Evolutionary conservation across 2,797 vertebrate genomes (phyloP), one percentile per base, ranked within the genome.

Genomic region (Taenioides sp.): DNA sequence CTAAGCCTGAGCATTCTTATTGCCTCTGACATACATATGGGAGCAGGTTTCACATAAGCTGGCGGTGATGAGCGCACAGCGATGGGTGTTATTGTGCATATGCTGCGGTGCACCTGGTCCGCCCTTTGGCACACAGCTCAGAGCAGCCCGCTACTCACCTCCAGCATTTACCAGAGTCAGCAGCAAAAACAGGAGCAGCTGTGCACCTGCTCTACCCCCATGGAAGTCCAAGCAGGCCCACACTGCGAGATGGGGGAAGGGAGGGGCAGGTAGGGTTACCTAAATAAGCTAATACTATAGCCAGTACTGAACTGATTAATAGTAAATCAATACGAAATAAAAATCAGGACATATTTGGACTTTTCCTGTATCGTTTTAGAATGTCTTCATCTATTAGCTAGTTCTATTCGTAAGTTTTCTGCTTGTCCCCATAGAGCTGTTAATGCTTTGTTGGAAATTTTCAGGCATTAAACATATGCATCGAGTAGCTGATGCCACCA

Each of bases 141-240:
- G 77, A 86, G 75, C 83, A 78, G 77, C 76, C 86, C 81, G 47
- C 79, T 73, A 75, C 71, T 84, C 86, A 86, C 86, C 85, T 83
- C 73, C 80, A 77, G 73, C 66, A 12, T 84, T 84, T 87, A 81
- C 78, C 72, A 65, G 16, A 86, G 84, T 88, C 88, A 89, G 88
- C 86, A 89, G 82, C 80, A 80, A 60, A 55, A 40, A 76, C 59
- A 37, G 17, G 67, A 79, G n/a, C 87, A 83, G 74, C 81, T 81
- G 85, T 70, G 69, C 85, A 88, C 84, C 86, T 87, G 86, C 87
- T 83, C 3, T 50, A 47, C 43, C 18, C 71, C 78, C 54, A 47
- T 58, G 64, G 71, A 79, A 83, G 77, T 80, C 22, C 68, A 61
- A 63, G 70, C 16, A 49, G 73, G 34, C 22, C 9, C 73, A 74